These are phyloP conservation scores for Numida meleagris DNA, from an alignment of 2,113 vertebrate species.

Conservation along the genomic window DNA sequence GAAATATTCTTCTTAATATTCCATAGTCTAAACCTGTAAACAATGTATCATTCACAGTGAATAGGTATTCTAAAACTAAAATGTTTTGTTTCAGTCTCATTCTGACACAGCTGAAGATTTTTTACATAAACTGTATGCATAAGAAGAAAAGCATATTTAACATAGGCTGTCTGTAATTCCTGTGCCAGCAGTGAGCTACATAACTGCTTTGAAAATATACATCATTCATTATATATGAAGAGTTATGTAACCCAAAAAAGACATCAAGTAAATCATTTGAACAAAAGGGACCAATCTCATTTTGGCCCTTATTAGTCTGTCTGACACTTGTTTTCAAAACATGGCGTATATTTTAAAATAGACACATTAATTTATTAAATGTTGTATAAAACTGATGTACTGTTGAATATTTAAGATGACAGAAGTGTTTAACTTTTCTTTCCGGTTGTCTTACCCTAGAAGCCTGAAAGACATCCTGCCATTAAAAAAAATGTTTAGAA, in stretches of 20 bases:
- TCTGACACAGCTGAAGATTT: not conserved
- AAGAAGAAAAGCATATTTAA: not conserved
- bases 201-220: constrained; percentile 31
- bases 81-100: not conserved
- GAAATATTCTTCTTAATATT: not conserved
- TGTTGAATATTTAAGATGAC: not conserved
- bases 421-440: not conserved
- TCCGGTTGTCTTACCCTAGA: not conserved
- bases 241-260: not conserved
- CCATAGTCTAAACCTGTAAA: not conserved
- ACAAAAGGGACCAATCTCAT: not conserved
- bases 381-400: not conserved
- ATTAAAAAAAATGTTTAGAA: not conserved
- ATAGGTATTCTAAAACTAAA: not conserved
- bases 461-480: not conserved
- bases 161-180: constrained; percentile 6
- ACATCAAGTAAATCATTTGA: not conserved
- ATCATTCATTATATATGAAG: constrained; percentile 9
- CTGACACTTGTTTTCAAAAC: not conserved
- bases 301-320: not conserved
- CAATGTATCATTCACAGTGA: not conserved
- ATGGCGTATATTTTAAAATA: not conserved
- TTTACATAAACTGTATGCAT: not conserved
- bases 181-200: constrained; percentile 7
- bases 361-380: not conserved